phyloP scores from a whole-genome alignment of 2,113 vertebrate species.

The Zapornia atra region DNA sequence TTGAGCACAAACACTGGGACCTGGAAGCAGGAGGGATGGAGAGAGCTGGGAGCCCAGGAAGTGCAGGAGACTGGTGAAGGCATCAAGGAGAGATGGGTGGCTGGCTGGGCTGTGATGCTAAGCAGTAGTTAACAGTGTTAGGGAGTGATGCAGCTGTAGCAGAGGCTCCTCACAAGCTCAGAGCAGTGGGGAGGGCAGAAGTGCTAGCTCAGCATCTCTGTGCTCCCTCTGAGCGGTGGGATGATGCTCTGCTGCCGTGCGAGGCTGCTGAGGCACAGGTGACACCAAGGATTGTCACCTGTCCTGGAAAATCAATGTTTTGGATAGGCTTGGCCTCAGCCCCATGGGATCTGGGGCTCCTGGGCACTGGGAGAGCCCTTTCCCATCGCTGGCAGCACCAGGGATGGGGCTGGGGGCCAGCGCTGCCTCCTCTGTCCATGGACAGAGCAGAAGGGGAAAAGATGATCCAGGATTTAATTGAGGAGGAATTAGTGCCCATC shows the following conservation, averaged over 20 bases:
- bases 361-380: rapidly evolving
- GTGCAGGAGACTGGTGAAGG: background rate
- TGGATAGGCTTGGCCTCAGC: background rate
- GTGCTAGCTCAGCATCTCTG: background rate
- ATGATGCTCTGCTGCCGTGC: background rate
- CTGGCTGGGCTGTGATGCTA: background rate
- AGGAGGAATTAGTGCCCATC: background rate
- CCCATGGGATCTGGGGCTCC: background rate
- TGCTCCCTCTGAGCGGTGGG: background rate
- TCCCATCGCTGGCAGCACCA: rapidly evolving
- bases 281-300: rapidly evolving
- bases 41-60: background rate
- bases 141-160: background rate
- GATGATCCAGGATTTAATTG: background rate
- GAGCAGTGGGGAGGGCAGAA: background rate
- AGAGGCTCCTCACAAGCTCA: background rate
- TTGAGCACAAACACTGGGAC: background rate
- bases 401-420: rapidly evolving
- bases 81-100: background rate
- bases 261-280: rapidly evolving
- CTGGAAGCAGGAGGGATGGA: background rate
- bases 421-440: rapidly evolving
- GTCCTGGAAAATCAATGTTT: background rate
- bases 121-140: background rate
- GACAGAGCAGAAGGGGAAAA: background rate